These are phyloP conservation scores for Micrasema longulum DNA, from an alignment of 1,140 invertebrate genomes.

Conservation along the genomic window DNA sequence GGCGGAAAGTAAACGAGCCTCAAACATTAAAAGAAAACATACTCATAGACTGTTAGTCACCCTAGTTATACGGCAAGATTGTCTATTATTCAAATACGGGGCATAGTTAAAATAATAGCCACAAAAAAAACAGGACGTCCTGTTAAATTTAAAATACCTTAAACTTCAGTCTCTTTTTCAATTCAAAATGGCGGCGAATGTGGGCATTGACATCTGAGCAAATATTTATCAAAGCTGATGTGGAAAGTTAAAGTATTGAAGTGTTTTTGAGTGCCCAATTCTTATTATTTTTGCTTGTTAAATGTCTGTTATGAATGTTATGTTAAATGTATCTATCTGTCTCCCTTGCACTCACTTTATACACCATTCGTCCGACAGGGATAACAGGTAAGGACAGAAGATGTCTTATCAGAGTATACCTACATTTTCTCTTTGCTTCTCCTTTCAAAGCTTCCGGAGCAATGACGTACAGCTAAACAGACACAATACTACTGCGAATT, in stretches of 20 bases:
- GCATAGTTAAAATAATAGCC: background rate
- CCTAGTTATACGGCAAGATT: background rate
- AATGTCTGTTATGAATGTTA: slow-evolving; percentile 49
- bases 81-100: background rate
- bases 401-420: slow-evolving; percentile 28
- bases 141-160: background rate
- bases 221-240: slow-evolving; percentile 2
- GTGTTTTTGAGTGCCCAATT: slow-evolving; percentile 34
- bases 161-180: too few relatives aligned
- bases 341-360: slow-evolving; percentile 51
- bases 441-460: too few relatives aligned
- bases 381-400: slow-evolving; percentile 51
- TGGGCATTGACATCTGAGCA: too few relatives aligned
- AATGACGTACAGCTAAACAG: too few relatives aligned
- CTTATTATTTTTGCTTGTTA: slow-evolving; percentile 51
- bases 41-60: background rate
- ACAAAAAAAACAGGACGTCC: background rate
- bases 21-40: too few relatives aligned
- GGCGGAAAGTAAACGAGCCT: too few relatives aligned
- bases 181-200: too few relatives aligned
- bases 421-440: slow-evolving; percentile 5
- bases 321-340: slow-evolving; percentile 55
- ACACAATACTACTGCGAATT: too few relatives aligned
- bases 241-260: slow-evolving; percentile 19
- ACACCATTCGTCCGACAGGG: slow-evolving; percentile 49